Conservation (phyloP, 2,888 invertebrate species). For the Sesia bembeciformis region DNA sequence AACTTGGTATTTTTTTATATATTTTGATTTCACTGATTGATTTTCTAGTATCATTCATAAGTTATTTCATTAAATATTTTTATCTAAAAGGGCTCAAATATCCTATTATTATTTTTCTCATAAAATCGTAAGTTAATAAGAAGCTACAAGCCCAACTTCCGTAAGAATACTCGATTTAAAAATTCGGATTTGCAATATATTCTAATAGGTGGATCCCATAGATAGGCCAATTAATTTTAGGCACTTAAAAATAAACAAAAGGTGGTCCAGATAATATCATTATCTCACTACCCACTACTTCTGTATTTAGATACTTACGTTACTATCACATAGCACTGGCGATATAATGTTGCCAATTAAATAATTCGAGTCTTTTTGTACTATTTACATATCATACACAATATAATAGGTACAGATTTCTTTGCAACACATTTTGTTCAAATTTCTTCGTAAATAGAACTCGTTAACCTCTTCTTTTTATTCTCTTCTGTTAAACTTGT, state of each 20-base stretch:
- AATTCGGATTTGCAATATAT: not conserved
- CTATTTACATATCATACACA: not conserved
- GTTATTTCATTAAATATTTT: no score
- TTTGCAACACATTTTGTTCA: not conserved
- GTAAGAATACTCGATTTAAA: no score
- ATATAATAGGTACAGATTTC: not conserved
- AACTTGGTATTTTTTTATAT: no score
- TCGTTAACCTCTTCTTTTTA: no score
- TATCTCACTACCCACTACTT: not conserved
- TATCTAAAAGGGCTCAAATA: no score
- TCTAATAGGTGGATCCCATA: not conserved
- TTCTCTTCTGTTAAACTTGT: no score
- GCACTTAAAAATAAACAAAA: not conserved
- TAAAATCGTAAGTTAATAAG: no score
- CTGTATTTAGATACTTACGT: constrained; percentile 7
- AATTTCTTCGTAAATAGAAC: no score
- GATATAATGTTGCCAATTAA: constrained; percentile 3
- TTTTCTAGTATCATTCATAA: no score
- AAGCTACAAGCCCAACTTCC: no score
- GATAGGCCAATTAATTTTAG: not conserved
- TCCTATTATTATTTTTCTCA: no score
- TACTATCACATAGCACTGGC: constrained; percentile 64
- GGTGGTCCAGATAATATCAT: not conserved
- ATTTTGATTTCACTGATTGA: no score
- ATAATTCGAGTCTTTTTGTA: not conserved